Conservation (phyloP, 2,888 invertebrate species). For the Drosophila antonietae region DNA sequence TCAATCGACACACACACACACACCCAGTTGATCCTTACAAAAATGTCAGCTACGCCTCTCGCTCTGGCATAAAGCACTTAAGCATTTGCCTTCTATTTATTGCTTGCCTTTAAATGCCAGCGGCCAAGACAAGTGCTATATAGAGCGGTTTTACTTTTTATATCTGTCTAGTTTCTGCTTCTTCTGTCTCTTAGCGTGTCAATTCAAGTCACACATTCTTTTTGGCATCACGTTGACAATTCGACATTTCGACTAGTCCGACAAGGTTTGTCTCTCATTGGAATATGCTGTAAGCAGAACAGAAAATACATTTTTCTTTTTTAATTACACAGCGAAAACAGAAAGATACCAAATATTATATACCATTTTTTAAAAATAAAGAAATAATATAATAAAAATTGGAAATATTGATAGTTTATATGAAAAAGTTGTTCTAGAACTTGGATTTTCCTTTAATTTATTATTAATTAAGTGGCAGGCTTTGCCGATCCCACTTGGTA, state of each 20-base stretch:
- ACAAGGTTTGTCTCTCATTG: conserved; percentile 47
- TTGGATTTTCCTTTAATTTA: background rate
- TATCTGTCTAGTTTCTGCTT: conserved; percentile 26
- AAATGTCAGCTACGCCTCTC: conserved; percentile 12
- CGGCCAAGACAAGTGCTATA: conserved; percentile 29
- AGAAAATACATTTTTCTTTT: background rate
- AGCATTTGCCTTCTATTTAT: conserved; percentile 47
- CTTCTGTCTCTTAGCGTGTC: conserved; percentile 31
- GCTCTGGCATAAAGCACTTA: conserved; percentile 23
- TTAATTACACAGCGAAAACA: background rate
- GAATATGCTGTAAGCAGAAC: conserved; percentile 27
- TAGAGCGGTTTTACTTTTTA: conserved; percentile 25
- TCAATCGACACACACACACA: conserved; percentile 44
- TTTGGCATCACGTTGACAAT: conserved; percentile 41
- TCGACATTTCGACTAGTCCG: conserved; percentile 46
- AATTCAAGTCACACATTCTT: conserved; percentile 58
- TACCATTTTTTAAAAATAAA: background rate
- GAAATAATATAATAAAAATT: background rate
- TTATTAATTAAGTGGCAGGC: background rate
- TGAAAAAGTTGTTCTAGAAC: background rate
- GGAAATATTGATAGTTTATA: background rate
- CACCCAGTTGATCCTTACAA: conserved; percentile 32
- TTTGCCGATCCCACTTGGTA: background rate
- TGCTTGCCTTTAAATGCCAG: conserved; percentile 48
- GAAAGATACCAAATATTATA: background rate